Evolutionary conservation across 2,888 invertebrate species (phyloP), one percentile per base, ranked within the genome.

Genomic region (Phytoseiulus persimilis): DNA sequence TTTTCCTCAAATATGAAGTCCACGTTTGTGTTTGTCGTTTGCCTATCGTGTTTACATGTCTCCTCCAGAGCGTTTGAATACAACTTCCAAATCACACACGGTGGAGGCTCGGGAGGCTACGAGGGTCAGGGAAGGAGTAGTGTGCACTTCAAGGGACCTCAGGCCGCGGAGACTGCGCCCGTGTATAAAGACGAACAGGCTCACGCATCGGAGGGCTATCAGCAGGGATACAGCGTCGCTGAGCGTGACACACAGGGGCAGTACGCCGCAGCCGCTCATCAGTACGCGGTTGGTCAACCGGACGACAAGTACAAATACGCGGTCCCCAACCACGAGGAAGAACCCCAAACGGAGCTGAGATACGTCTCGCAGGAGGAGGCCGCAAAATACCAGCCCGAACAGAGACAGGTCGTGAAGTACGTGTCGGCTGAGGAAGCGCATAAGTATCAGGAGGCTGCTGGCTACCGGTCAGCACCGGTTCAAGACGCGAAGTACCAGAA

Each of bases 41-140:
- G 65, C 65, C 28, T 65, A 65, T 65, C 65, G 65, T 65, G 65
- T 65, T 65, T 28, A 65, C 65, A 28, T 23, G 65, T 87, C 39
- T 23, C 87, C 14, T 32, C 32, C 18, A 23, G 18, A 3, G 87
- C 87, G 6, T 87, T 39, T 18, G 87, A 87, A n/a, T 87, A 87
- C 87, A 87, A 87, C 33, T 32, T 87, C 45, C 87, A 87, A 87
- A 87, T 87, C 28, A 87, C 39, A 31, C 87, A 87, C 23, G 87
- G 87, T 28, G n/a, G 39, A 33, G 39, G 39, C 5, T 23, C 87
- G 31, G n/a, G 39, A 32, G 33, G 33, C 23, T 33, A 87, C 87
- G 87, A 87, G n/a, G n/a, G 39, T 28, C 87, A 87, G 18, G 87
- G 39, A 9, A 87, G 87, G 39, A 87, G 87, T 31, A 87, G 87